A percentile compares a stretch with the other conserved stretches of the same genome.
Evolutionary conservation across 2,888 invertebrate species (phyloP).

Genomic region (Erebia ligea): DNA sequence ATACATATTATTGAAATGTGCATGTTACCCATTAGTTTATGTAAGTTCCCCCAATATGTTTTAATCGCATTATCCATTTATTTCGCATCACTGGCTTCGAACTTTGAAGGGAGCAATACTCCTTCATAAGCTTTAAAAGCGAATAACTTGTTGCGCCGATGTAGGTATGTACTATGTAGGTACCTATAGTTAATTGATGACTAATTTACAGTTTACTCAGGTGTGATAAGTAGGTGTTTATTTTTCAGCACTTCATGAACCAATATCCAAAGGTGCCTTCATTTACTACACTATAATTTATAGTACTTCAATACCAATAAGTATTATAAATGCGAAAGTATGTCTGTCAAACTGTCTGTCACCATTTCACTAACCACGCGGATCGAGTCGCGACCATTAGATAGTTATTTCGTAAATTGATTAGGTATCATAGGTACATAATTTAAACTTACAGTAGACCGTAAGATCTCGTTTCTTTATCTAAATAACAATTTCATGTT

Average conservation of each 20-base stretch:
- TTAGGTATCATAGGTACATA: too few species aligned
- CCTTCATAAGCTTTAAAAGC: neutral
- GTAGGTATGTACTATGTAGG: neutral
- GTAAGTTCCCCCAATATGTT: neutral
- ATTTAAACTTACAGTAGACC: too few species aligned
- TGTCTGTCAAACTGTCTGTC: too few species aligned
- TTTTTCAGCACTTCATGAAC: neutral
- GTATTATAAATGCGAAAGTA: too few species aligned
- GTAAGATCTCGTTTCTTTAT: too few species aligned
- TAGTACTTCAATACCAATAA: too few species aligned
- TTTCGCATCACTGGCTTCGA: slow-evolving; percentile 24
- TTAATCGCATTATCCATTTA: slow-evolving; percentile 28
- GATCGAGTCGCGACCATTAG: too few species aligned
- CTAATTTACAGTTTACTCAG: slow-evolving; percentile 15
- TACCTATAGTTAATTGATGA: neutral
- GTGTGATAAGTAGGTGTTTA: neutral
- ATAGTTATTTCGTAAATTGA: too few species aligned
- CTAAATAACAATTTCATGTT: too few species aligned
- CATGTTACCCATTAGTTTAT: neutral
- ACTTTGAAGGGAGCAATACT: slow-evolving; percentile 12
- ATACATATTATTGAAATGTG: neutral
- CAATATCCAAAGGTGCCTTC: too few species aligned
- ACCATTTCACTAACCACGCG: too few species aligned
- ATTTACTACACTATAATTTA: too few species aligned
- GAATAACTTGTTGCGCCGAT: slow-evolving; percentile 8